Percentiles rank a stretch among this genome's conserved stretches.
These are phyloP conservation scores for Valencia hispanica DNA, from an alignment of 2,797 vertebrate genomes.

Conservation along the genomic window DNA sequence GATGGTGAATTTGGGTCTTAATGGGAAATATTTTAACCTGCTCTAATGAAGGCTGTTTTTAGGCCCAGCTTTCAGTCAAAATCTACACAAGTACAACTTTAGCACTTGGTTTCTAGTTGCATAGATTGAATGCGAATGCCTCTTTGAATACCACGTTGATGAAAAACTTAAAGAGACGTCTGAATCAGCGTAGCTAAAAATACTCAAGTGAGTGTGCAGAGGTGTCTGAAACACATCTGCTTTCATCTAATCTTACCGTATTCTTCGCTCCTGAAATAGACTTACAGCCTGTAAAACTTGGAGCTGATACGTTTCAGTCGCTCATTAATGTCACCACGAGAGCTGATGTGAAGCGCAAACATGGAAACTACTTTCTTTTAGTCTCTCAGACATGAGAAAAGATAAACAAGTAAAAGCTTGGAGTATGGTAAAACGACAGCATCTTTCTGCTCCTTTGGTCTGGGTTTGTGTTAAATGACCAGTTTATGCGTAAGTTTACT, in stretches of 20 bases:
- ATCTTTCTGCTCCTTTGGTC: background rate
- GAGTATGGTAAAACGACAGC: background rate
- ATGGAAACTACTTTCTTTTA: background rate
- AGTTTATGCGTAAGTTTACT: background rate
- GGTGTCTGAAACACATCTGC: background rate
- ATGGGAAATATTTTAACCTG: background rate
- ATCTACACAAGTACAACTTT: too few species aligned
- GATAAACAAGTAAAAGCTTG: background rate
- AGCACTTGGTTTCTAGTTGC: background rate
- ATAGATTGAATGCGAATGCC: background rate
- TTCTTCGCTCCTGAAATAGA: conserved; percentile 22
- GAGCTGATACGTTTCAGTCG: conserved; percentile 7
- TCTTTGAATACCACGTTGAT: background rate
- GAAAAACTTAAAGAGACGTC: background rate
- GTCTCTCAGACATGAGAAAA: background rate
- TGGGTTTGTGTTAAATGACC: background rate
- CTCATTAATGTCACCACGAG: conserved; percentile 21
- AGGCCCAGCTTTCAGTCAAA: background rate
- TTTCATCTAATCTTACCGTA: conserved; percentile 13
- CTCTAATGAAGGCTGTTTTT: background rate
- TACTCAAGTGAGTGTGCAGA: background rate
- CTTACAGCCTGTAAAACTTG: conserved; percentile 1
- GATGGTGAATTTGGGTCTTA: background rate
- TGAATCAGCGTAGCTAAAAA: conserved; percentile 2
- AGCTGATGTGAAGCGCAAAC: conserved; percentile 3